phyloP scores from a whole-genome alignment of 1,140 invertebrate species.

The Atta cephalotes region DNA sequence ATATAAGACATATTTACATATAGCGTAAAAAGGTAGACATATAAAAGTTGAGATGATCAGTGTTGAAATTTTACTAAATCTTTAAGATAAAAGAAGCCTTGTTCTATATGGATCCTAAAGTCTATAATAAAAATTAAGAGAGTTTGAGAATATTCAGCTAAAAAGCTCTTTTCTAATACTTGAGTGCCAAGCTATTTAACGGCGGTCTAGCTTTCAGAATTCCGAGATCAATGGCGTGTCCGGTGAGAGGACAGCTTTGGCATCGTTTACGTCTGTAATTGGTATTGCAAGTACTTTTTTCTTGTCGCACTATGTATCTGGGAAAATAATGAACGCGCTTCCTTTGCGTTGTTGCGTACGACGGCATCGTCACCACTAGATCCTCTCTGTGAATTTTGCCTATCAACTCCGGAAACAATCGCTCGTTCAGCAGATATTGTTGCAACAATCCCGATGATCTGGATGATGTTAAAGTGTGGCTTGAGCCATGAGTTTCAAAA shows the following conservation, averaged over 20 bases:
- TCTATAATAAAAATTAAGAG: neutral
- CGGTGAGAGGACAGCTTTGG: conserved; percentile 77
- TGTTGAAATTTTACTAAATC: conserved; percentile 10
- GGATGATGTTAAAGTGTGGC: conserved; percentile 69
- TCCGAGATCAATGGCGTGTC: conserved; percentile 79
- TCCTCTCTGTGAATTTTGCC: conserved; percentile 72
- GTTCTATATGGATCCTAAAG: neutral
- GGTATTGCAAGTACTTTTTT: conserved; percentile 45
- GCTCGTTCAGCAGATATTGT: conserved; percentile 78
- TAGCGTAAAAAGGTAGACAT: neutral
- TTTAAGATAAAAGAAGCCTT: conserved; percentile 15
- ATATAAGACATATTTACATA: conserved; percentile 19
- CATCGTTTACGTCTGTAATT: conserved; percentile 68
- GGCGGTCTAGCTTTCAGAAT: conserved; percentile 73
- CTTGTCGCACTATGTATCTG: conserved; percentile 76
- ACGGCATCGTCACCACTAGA: conserved; percentile 78
- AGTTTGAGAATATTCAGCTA: conserved; percentile 35
- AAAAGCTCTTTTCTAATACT: conserved; percentile 77
- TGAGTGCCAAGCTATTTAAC: conserved; percentile 79
- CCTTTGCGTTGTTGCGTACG: conserved; percentile 72
- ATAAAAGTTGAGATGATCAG: neutral
- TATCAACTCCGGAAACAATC: conserved; percentile 78
- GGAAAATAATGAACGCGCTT: conserved; percentile 82
- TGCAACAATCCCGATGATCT: conserved; percentile 75
- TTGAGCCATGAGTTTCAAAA: conserved; percentile 82